These are phyloP conservation scores for Galerucella nymphaeae DNA, from an alignment of 2,888 invertebrate species.

Conservation along the genomic window DNA sequence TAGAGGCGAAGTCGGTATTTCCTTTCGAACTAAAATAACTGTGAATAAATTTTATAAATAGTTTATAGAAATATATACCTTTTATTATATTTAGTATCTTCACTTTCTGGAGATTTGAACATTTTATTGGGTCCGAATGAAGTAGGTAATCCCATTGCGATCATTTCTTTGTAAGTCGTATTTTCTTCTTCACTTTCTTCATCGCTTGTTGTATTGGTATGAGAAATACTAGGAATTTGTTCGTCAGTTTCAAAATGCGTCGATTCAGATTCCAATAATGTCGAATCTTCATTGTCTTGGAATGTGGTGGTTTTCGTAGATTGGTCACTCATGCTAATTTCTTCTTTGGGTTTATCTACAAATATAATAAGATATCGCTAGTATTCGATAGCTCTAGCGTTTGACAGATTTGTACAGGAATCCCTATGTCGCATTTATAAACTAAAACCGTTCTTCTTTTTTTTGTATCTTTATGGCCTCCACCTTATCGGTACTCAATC, in stretches of 20 bases:
- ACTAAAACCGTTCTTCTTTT: too few species aligned
- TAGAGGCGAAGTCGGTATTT: conserved; percentile 47
- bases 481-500: too few species aligned
- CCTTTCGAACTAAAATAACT: conserved; percentile 21
- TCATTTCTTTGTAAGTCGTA: conserved; percentile 49
- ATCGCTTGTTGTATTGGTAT: conserved; percentile 48
- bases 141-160: conserved; percentile 58
- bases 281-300: conserved; percentile 1
- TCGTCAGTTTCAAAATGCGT: conserved; percentile 33
- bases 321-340: conserved; percentile 21
- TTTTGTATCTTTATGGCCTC: too few species aligned
- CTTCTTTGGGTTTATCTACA: conserved; percentile 15
- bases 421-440: too few species aligned
- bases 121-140: conserved; percentile 51
- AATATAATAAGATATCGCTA: too few species aligned
- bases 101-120: not conserved
- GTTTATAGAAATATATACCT: not conserved
- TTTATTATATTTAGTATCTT: conserved; percentile 18
- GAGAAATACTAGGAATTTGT: conserved; percentile 44
- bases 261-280: conserved; percentile 11
- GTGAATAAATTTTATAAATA: not conserved
- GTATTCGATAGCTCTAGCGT: too few species aligned
- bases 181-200: conserved; percentile 55
- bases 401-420: too few species aligned
- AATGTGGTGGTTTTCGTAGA: conserved; percentile 5